Conservation (phyloP, 2,888 invertebrate genomes). For the Cepaea hortensis region DNA sequence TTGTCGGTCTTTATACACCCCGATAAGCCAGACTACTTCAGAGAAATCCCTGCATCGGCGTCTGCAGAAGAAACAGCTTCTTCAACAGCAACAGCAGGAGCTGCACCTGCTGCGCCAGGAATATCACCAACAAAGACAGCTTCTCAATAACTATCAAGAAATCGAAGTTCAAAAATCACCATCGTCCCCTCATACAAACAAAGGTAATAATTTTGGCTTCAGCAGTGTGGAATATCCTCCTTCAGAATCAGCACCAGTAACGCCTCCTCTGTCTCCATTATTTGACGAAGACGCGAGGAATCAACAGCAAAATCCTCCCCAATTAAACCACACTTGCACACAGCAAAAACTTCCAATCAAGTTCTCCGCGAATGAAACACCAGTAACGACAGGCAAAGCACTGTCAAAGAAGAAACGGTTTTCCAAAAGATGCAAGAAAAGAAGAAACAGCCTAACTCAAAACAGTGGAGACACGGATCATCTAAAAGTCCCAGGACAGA, state of each 20-base stretch:
- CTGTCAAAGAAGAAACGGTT: constrained; percentile 32
- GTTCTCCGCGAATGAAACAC: neutral
- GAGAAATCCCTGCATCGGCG: constrained; percentile 38
- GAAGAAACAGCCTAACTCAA: constrained; percentile 28
- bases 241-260: neutral
- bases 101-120: constrained; percentile 6
- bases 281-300: constrained; percentile 7
- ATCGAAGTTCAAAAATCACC: neutral
- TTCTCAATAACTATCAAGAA: neutral
- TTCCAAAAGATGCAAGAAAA: constrained; percentile 34
- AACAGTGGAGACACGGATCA: neutral
- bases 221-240: neutral
- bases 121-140: neutral
- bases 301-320: neutral
- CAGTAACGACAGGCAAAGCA: neutral
- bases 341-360: neutral
- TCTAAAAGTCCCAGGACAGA: constrained; percentile 28
- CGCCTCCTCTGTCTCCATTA: constrained; percentile 25
- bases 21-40: constrained; percentile 15
- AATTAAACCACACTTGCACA: neutral
- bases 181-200: neutral
- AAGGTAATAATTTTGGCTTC: neutral
- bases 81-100: constrained; percentile 38
- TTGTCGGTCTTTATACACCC: constrained; percentile 14
- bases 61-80: constrained; percentile 35